Percentiles rank a stretch among this genome's conserved stretches.
Conservation (phyloP, 35 echinoderm and acorn worm species). For the Heliocidaris erythrogramma region DNA sequence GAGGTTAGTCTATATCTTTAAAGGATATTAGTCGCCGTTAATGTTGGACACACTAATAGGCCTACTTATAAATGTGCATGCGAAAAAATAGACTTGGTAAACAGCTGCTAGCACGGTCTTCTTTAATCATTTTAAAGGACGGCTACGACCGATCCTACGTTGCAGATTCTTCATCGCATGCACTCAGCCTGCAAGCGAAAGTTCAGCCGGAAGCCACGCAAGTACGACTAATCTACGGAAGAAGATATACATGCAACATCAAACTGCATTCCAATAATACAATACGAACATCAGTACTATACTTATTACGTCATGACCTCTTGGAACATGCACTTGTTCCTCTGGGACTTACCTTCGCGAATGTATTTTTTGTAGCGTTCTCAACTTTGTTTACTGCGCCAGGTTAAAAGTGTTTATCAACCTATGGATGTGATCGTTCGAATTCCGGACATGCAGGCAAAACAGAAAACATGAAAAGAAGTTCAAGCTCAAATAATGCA, state of each 20-base stretch:
- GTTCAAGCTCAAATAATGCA: conserved; percentile 17
- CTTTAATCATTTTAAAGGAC: background rate
- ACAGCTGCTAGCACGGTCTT: background rate
- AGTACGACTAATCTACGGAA: background rate
- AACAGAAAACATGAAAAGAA: conserved; percentile 4
- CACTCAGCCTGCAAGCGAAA: background rate
- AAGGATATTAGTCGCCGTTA: background rate
- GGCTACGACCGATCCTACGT: background rate
- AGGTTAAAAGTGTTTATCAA: conserved; percentile 37
- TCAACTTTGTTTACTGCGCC: conserved; percentile 45
- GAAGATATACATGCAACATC: background rate
- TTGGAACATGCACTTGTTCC: background rate
- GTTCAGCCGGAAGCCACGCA: background rate
- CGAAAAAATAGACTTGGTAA: background rate
- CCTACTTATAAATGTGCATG: background rate
- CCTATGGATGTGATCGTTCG: conserved; percentile 19
- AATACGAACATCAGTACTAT: background rate
- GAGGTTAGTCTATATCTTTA: background rate
- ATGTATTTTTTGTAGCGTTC: conserved; percentile 43
- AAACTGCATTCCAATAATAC: background rate
- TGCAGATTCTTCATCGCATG: background rate
- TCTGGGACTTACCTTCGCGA: conserved; percentile 28
- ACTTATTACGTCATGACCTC: background rate
- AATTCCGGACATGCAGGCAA: conserved; percentile 1
- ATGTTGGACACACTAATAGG: background rate